phyloP scores from a whole-genome alignment of 2,888 invertebrate genomes.

The Crepidodera aurea region DNA sequence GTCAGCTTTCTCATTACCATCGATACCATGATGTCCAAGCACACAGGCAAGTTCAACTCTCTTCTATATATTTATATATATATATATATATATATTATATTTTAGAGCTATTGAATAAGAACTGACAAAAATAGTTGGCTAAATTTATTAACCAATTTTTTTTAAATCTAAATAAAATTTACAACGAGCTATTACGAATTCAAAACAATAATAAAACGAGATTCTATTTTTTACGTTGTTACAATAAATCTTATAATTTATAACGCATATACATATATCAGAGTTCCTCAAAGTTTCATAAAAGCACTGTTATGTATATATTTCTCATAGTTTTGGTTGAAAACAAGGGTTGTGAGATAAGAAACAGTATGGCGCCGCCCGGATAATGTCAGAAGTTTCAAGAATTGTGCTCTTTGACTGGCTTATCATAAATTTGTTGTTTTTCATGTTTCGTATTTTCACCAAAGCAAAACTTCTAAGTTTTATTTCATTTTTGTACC shows the following conservation, averaged over 20 bases:
- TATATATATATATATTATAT: too few species aligned
- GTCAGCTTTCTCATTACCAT: too few species aligned
- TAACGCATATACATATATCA: slow-evolving; percentile 21
- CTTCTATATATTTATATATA: too few species aligned
- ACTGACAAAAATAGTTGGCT: too few species aligned
- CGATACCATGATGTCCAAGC: too few species aligned
- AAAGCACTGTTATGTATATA: slow-evolving; percentile 23
- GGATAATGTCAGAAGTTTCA: slow-evolving; percentile 34
- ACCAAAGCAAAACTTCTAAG: neutral
- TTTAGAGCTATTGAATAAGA: too few species aligned
- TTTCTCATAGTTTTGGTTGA: slow-evolving; percentile 24
- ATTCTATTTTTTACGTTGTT: slow-evolving; percentile 12
- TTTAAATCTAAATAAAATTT: neutral
- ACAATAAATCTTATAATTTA: slow-evolving; percentile 23
- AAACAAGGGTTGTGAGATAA: slow-evolving; percentile 28
- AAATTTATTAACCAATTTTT: too few species aligned
- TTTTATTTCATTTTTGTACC: too few species aligned
- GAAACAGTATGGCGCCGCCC: slow-evolving; percentile 32
- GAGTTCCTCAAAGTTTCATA: slow-evolving; percentile 20
- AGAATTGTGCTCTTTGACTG: slow-evolving; percentile 31
- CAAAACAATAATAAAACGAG: slow-evolving; percentile 10
- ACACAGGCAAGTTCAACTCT: too few species aligned
- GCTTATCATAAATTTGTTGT: slow-evolving; percentile 27
- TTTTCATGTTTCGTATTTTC: slow-evolving; percentile 21
- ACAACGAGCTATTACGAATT: slow-evolving; percentile 1